Base-by-base conservation (phyloP, 2,797 vertebrate genomes). In the Arnoldichthys spilopterus region DNA sequence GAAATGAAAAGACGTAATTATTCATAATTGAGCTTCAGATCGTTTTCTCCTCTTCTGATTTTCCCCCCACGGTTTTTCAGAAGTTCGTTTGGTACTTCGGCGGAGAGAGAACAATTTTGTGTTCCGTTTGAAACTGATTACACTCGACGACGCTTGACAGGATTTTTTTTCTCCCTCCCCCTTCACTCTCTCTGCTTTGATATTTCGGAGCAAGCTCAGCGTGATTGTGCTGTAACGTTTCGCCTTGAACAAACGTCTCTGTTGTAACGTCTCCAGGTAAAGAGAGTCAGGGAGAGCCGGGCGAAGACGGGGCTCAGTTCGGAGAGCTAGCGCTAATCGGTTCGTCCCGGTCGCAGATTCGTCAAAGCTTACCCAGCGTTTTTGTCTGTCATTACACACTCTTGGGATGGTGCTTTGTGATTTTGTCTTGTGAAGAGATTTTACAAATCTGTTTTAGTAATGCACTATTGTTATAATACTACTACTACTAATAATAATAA, bases 1-100 rank as follows among this genome's bases (percentile, higher is more conserved):
- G 96, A 95, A 97, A 96, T 94, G 92, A 97, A 97, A 97, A 96
- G 96, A 94, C 94, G 95, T 98, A 98, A 99, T 99, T 99, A 97
- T 95, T 97, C 93, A 94, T 97, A 99, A 99, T 98, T 98, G 93
- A 94, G 93, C 95, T 95, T 91, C 94, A 95, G 92, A 94, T 96
- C 95, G 95, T 90, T 96, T 89, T 90, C 78, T 75, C 85, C 87
- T 83, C 51, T 90, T 91, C 82, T 86, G 91, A 89, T 83, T 85
- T 91, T 53, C 53, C 40, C 62, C 78, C 58, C 24, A 62, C 24
- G 61, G 88, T 93, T 91, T 95, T 93, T 90, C 94, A 92, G 90
- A 94, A 92, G 91, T 93, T 87, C 87, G 95, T 94, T 95, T 92
- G 92, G 88, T 91, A 91, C 88, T 88, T 92, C 88, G 90, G 82